These are phyloP conservation scores for Leucosticte australis DNA, from an alignment of 2,113 vertebrate species.

Conservation along the genomic window DNA sequence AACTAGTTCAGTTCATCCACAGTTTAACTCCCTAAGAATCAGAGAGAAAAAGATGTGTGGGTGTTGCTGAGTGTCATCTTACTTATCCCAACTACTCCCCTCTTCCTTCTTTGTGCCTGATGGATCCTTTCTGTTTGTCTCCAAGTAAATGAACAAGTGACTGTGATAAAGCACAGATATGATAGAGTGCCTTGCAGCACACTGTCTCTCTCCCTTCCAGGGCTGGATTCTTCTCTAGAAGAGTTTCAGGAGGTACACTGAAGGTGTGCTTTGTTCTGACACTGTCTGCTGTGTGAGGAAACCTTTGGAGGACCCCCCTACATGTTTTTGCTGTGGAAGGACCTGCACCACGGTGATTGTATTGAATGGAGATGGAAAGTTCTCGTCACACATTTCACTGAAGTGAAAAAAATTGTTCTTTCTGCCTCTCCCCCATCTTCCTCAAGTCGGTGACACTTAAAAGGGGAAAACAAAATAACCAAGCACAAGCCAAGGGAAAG, in stretches of 20 bases:
- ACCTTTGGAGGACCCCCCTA: not conserved
- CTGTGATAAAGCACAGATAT: not conserved
- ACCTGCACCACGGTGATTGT: accelerated
- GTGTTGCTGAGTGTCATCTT: not conserved
- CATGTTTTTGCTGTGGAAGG: not conserved
- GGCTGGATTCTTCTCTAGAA: not conserved
- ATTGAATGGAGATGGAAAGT: not conserved
- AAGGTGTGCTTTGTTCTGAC: not conserved
- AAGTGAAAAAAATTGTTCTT: not conserved
- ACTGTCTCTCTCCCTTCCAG: not conserved
- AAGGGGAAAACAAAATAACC: not conserved
- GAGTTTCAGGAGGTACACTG: not conserved
- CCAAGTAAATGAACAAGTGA: not conserved
- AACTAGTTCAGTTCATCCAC: not conserved
- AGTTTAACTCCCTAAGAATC: not conserved
- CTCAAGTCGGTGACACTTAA: not conserved
- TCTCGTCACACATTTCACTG: accelerated
- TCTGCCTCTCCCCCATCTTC: not conserved
- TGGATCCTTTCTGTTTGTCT: not conserved
- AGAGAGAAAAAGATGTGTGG: not conserved
- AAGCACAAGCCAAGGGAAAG: not conserved
- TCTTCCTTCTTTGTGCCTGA: not conserved
- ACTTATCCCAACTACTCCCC: not conserved
- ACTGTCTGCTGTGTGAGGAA: not conserved
- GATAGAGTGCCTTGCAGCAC: not conserved